These are phyloP conservation scores for Prionace glauca DNA, from an alignment of 2,797 vertebrate genomes.

Conservation along the genomic window DNA sequence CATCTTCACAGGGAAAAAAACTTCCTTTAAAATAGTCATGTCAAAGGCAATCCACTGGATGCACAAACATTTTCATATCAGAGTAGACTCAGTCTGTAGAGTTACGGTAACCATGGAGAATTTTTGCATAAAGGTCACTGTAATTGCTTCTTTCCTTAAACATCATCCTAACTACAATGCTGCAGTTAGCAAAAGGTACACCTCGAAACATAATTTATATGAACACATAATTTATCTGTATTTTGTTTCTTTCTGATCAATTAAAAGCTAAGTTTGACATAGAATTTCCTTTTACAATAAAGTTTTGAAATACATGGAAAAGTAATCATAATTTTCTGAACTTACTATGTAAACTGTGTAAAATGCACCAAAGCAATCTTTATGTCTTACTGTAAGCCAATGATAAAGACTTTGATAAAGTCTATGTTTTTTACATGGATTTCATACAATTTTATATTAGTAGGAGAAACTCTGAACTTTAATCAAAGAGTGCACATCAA, in stretches of 20 bases:
- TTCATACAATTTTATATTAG: background rate
- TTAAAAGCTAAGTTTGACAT: background rate
- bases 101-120: conserved; percentile 24
- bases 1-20: background rate
- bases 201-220: background rate
- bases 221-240: background rate
- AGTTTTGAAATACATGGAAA: background rate
- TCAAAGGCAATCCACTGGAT: background rate
- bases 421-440: background rate
- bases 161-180: background rate
- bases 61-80: background rate
- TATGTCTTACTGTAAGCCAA: background rate
- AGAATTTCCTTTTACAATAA: background rate
- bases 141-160: background rate
- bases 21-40: background rate
- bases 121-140: conserved; percentile 19
- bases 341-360: background rate
- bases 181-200: background rate
- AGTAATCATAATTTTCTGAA: background rate
- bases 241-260: background rate
- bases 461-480: background rate
- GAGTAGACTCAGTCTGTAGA: background rate
- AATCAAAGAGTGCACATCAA: background rate
- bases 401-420: background rate
- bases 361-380: background rate